phyloP scores from a whole-genome alignment of 2,797 vertebrate species.

The Acanthornis magna region DNA sequence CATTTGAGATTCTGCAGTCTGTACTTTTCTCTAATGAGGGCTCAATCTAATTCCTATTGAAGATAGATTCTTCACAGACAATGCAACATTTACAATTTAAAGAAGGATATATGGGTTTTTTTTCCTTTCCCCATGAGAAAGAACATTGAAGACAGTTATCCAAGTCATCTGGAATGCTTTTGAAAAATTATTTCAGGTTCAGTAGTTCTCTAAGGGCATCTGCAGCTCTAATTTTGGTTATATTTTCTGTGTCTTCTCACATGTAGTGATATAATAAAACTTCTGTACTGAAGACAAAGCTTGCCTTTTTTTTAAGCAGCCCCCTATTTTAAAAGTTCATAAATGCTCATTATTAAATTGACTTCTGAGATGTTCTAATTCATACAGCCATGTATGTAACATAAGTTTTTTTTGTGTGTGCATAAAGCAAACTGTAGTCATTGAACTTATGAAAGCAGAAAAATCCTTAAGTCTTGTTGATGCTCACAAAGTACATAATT shows the following conservation, averaged over 20 bases:
- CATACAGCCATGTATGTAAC: not conserved
- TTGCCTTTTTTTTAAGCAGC: not conserved
- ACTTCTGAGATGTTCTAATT: not conserved
- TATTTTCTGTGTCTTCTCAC: not conserved
- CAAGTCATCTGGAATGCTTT: constrained; percentile 17
- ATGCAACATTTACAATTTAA: constrained; percentile 16
- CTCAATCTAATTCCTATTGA: constrained; percentile 17
- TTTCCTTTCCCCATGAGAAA: not conserved
- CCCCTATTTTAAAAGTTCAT: not conserved
- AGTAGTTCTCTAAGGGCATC: not conserved
- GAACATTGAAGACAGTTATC: not conserved
- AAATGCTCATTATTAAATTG: not conserved
- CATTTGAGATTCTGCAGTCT: not conserved
- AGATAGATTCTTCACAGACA: not conserved
- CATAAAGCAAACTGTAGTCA: not conserved
- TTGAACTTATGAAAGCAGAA: not conserved
- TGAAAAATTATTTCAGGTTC: constrained; percentile 13
- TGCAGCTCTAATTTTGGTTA: not conserved
- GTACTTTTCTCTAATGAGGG: not conserved
- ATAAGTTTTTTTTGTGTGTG: not conserved
- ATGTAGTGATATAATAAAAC: not conserved
- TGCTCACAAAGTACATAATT: not conserved
- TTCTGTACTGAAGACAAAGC: not conserved
- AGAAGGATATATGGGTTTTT: not conserved
- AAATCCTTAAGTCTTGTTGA: not conserved